Base-by-base conservation (phyloP, 2,113 vertebrate genomes). In the Nerophis ophidion region DNA sequence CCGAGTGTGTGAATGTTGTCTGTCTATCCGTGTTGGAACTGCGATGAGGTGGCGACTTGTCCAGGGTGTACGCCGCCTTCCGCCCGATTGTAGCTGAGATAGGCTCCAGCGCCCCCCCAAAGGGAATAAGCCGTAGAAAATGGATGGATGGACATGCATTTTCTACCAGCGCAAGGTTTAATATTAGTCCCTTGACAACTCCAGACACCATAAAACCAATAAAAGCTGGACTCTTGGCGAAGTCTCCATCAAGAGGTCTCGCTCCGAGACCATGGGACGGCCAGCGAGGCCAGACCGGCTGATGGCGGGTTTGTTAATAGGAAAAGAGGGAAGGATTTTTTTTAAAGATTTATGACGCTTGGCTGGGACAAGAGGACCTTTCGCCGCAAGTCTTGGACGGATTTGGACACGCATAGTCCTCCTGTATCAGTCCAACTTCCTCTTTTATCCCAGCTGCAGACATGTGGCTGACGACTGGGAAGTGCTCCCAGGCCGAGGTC, bases 131-230 rank as follows among this genome's bases (percentile, higher is more conserved):
- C n/a, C n/a, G n/a, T n/a, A n/a, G n/a, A n/a, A n/a, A n/a, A n/a
- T n/a, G n/a, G n/a, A n/a, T n/a, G n/a, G n/a, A n/a, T n/a, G n/a
- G n/a, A n/a, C 11, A 17, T 42, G 53, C 35, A 6, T 55, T 17
- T 16, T 38, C 36, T 38, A 8, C 36, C 36, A 38, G 36, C 6
- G 38, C 46, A 67, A 54, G 45, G 48, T 83, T 84, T 67, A 74
- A 84, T 83, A 84, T 80, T 72, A 84, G 79, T 80, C 83, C 81
- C 84, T 5, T 45, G 69, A 76, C 48, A 76, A 64, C 79, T 86
- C 76, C 83, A 77, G 76, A 82, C 70, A 81, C 88, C 75, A 82
- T 88, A 86, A 86, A 87, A 86, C 83, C 76, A 82, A 81, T 83
- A 83, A 69, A 75, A 71, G 61, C 65, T 69, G 74, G 75, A 69